Percentiles rank a stretch among this genome's conserved stretches.
Conservation (phyloP, 2,797 vertebrate species). For the Pipistrellus pipistrellus region DNA sequence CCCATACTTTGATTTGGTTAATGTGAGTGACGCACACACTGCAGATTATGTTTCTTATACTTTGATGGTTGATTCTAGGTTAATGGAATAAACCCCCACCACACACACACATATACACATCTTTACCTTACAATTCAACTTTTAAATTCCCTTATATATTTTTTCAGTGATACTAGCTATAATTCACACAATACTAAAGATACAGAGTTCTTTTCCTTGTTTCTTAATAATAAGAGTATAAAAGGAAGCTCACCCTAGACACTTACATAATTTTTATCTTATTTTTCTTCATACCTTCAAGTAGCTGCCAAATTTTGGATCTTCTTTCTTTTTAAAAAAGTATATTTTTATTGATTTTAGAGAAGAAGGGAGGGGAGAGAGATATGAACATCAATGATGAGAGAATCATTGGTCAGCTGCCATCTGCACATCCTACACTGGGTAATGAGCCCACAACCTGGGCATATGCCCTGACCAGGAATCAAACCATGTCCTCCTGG, state of each 20-base stretch:
- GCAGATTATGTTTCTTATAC: neutral
- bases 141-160: neutral
- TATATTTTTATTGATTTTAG: too few relatives aligned
- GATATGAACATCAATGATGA: too few relatives aligned
- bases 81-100: neutral
- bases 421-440: too few relatives aligned
- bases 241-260: neutral
- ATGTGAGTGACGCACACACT: neutral
- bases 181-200: neutral
- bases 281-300: slow-evolving; percentile 54
- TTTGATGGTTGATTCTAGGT: neutral
- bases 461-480: too few relatives aligned
- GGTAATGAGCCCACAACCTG: too few relatives aligned
- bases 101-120: neutral
- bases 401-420: too few relatives aligned
- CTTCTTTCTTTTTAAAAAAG: neutral
- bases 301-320: neutral
- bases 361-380: too few relatives aligned
- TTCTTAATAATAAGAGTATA: neutral
- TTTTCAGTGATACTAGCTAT: neutral
- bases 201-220: neutral
- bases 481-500: too few relatives aligned
- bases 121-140: neutral
- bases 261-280: slow-evolving; percentile 6
- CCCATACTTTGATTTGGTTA: neutral